Evolutionary conservation across 2,797 vertebrate genomes (phyloP).

Genomic region (Melanotaenia boesemani): DNA sequence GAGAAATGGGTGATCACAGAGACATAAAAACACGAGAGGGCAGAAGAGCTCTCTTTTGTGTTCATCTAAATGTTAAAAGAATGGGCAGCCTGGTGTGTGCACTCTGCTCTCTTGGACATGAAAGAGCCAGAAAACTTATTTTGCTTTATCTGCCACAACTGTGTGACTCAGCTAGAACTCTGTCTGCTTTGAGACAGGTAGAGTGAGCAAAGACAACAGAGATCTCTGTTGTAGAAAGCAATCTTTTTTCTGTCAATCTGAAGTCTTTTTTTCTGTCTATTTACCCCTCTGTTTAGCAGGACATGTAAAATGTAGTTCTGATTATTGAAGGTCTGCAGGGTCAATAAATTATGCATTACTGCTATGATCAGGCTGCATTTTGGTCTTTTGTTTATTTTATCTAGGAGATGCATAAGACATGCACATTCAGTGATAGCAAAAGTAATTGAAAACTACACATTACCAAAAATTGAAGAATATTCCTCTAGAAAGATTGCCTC

Average conservation of each 20-base stretch:
- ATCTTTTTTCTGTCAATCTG: slow-evolving; percentile 33
- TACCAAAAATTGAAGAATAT: neutral
- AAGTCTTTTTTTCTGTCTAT: slow-evolving; percentile 23
- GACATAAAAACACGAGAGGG: slow-evolving; percentile 35
- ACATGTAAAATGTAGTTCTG: slow-evolving; percentile 41
- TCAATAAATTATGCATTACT: slow-evolving; percentile 56
- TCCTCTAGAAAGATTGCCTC: neutral
- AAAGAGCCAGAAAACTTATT: slow-evolving; percentile 24
- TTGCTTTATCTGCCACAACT: slow-evolving; percentile 29
- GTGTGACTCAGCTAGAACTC: slow-evolving; percentile 11
- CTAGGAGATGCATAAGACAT: neutral
- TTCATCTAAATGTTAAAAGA: slow-evolving; percentile 30
- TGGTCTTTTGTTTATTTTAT: slow-evolving; percentile 21
- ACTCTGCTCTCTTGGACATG: slow-evolving; percentile 1
- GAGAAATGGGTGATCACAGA: slow-evolving; percentile 5
- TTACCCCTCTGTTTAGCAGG: slow-evolving; percentile 73
- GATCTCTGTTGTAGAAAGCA: slow-evolving; percentile 17
- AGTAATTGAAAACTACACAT: neutral
- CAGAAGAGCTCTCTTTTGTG: slow-evolving; percentile 25
- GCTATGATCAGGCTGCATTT: slow-evolving; percentile 20
- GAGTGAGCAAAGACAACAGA: slow-evolving; percentile 4
- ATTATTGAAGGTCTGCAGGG: slow-evolving; percentile 40
- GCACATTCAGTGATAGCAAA: neutral
- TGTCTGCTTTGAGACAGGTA: slow-evolving; percentile 43
- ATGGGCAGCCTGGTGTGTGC: slow-evolving; percentile 38